A percentile compares a stretch with the other conserved stretches of the same genome.
These are phyloP conservation scores for Taxidea taxus DNA, from an alignment of 2,113 vertebrate genomes.

Conservation along the genomic window DNA sequence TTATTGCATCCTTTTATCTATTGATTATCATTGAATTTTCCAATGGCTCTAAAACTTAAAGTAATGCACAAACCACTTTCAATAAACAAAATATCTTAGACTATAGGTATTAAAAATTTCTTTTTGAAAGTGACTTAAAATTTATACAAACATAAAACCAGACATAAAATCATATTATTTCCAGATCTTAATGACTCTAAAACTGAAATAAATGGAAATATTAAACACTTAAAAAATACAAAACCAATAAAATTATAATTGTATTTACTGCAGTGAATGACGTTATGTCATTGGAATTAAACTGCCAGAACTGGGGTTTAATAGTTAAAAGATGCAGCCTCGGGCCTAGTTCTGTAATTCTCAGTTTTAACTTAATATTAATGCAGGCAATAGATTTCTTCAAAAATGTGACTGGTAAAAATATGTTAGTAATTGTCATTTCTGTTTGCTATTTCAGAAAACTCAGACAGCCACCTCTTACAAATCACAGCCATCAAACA, in stretches of 20 bases:
- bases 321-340: not conserved
- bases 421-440: not conserved
- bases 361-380: slow-evolving; percentile 15
- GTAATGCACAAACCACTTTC: not conserved
- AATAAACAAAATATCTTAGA: not conserved
- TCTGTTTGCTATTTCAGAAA: not conserved
- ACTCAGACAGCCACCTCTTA: not conserved
- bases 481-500: not conserved
- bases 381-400: not conserved
- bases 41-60: not conserved
- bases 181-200: not conserved
- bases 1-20: not conserved
- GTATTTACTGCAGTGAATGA: slow-evolving; percentile 30
- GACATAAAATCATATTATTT: not conserved
- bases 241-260: slow-evolving; percentile 2
- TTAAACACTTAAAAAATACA: not conserved
- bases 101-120: not conserved
- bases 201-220: not conserved
- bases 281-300: not conserved
- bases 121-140: not conserved
- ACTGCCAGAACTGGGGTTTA: not conserved
- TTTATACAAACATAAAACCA: not conserved
- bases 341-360: not conserved
- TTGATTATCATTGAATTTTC: not conserved
- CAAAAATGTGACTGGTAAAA: not conserved